phyloP scores from a whole-genome alignment of 1,140 invertebrate genomes.

The Bombus sylvicola region DNA sequence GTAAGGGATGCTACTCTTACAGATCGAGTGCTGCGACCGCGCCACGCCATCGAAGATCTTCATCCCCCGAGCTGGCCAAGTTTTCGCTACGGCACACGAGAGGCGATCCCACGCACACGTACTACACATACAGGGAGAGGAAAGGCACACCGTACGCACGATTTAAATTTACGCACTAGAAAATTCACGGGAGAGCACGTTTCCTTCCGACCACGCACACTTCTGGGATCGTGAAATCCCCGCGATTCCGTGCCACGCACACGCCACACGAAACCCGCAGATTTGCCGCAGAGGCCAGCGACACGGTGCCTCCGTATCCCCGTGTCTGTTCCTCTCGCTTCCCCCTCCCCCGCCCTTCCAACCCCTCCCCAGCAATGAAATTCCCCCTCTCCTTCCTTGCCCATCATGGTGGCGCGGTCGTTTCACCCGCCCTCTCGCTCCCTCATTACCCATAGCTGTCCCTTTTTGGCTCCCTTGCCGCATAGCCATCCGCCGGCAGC shows the following conservation, averaged over 20 bases:
- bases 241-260: conserved; percentile 6
- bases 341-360: conserved; percentile 38
- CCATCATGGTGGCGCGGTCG: conserved; percentile 19
- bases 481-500: conserved; percentile 74
- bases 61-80: conserved; percentile 42
- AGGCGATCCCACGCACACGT: not conserved
- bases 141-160: not conserved
- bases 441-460: conserved; percentile 48
- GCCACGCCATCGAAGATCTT: conserved; percentile 44
- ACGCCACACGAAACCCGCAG: conserved; percentile 65
- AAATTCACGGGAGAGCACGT: not conserved
- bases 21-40: conserved; percentile 18
- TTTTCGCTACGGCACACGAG: not conserved
- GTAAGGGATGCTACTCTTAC: too few species aligned
- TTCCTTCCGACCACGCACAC: not conserved
- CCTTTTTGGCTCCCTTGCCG: conserved; percentile 68
- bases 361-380: not conserved
- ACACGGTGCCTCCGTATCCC: conserved; percentile 67
- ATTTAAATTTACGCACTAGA: not conserved
- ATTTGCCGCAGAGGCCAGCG: conserved; percentile 74
- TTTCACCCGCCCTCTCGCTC: conserved; percentile 37
- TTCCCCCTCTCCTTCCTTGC: not conserved
- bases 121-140: not conserved
- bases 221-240: not conserved
- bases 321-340: conserved; percentile 59